phyloP scores from a whole-genome alignment of 2,113 vertebrate species.

The Hyaena hyaena region DNA sequence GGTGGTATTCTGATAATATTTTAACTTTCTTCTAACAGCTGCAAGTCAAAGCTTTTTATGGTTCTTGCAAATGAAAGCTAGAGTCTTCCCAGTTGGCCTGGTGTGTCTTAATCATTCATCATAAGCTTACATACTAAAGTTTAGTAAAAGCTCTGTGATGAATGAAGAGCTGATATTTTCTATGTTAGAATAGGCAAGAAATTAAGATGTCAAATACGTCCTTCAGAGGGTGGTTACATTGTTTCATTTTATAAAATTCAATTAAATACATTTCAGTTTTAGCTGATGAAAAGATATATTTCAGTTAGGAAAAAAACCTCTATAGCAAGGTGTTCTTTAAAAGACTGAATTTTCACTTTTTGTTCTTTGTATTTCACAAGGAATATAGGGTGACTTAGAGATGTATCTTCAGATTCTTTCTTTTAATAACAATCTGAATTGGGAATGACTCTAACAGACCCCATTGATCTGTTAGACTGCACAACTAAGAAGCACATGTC shows the following conservation, averaged over 20 bases:
- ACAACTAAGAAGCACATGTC: not conserved
- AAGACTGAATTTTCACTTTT: not conserved
- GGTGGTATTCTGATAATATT: conserved; percentile 65
- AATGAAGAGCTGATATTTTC: conserved; percentile 57
- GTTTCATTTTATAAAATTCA: conserved; percentile 63
- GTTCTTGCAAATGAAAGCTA: conserved; percentile 68
- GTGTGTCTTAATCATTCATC: conserved; percentile 61
- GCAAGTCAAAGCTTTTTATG: conserved; percentile 67
- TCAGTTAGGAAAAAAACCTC: not conserved
- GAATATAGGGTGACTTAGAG: not conserved
- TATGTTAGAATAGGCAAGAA: conserved; percentile 60
- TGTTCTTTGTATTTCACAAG: not conserved
- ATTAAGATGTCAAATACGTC: conserved; percentile 72
- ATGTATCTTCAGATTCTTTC: not conserved
- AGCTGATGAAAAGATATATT: conserved; percentile 24
- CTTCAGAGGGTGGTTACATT: not conserved
- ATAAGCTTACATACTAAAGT: conserved; percentile 61
- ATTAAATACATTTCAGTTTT: conserved; percentile 50
- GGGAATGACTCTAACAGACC: not conserved
- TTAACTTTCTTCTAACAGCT: conserved; percentile 73
- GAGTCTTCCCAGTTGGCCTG: conserved; percentile 54
- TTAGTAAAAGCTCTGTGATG: conserved; percentile 56
- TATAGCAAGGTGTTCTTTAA: not conserved
- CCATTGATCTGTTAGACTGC: not conserved
- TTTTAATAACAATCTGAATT: not conserved